Percentiles rank a stretch among this genome's conserved stretches.
phyloP scores from a whole-genome alignment of 2,797 vertebrate genomes.

The Lithobates pipiens region DNA sequence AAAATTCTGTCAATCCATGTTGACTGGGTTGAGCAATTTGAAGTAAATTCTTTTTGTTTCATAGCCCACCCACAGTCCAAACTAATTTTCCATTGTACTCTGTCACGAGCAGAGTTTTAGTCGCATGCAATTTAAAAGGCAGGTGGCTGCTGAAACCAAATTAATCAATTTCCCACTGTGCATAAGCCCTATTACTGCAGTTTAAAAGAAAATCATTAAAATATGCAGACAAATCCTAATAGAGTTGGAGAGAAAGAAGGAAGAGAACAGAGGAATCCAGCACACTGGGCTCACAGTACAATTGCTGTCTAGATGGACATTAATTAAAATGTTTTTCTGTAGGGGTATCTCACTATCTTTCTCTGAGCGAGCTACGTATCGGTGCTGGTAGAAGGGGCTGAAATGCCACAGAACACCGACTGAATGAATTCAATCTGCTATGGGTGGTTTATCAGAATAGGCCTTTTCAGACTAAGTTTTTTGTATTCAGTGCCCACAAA shows the following conservation, averaged over 20 bases:
- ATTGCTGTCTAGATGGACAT: constrained; percentile 32
- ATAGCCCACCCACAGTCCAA: constrained; percentile 26
- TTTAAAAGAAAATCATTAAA: constrained; percentile 62
- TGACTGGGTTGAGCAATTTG: constrained; percentile 44
- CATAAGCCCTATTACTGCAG: constrained; percentile 41
- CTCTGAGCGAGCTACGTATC: constrained; percentile 35
- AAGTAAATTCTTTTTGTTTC: constrained; percentile 45
- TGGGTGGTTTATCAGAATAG: constrained; percentile 58
- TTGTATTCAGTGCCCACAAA: constrained; percentile 54
- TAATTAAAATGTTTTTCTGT: constrained; percentile 51
- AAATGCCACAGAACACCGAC: not conserved
- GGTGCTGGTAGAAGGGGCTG: constrained; percentile 22
- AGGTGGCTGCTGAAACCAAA: constrained; percentile 65
- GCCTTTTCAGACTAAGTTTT: constrained; percentile 35
- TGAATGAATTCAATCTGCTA: constrained; percentile 60
- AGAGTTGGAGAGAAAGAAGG: constrained; percentile 38
- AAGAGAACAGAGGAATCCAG: constrained; percentile 54
- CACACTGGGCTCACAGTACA: constrained; percentile 31
- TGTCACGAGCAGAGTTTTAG: constrained; percentile 59
- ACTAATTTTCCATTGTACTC: constrained; percentile 59
- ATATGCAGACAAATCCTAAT: constrained; percentile 53
- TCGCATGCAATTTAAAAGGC: constrained; percentile 61
- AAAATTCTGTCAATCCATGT: constrained; percentile 42
- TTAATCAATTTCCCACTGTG: constrained; percentile 62
- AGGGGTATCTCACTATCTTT: constrained; percentile 56